These are phyloP conservation scores for Lasiurus borealis DNA, from an alignment of 2,113 vertebrate species.

Conservation along the genomic window DNA sequence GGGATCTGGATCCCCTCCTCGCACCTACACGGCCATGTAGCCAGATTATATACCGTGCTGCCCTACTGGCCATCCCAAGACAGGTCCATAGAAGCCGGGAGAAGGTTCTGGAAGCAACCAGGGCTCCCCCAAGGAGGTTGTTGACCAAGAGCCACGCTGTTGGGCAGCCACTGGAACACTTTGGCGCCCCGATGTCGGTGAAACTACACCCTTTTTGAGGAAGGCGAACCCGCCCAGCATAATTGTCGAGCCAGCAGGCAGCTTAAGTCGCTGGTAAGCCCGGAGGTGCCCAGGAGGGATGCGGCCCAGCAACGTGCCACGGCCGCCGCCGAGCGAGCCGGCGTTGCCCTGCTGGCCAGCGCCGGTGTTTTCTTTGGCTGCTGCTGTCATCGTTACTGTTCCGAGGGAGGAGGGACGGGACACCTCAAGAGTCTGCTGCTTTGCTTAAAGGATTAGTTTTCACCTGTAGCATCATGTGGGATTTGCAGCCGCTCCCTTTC, in stretches of 20 bases:
- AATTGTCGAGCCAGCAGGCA: constrained; percentile 60
- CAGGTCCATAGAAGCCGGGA: neutral
- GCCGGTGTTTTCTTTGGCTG: neutral
- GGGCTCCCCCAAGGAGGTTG: neutral
- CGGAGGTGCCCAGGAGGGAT: neutral
- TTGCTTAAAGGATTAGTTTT: constrained; percentile 35
- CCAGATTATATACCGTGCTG: fast-evolving
- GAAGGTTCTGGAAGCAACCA: neutral
- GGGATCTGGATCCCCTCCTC: neutral
- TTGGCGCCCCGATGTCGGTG: constrained; percentile 30
- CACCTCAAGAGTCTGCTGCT: constrained; percentile 24
- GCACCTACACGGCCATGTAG: fast-evolving
- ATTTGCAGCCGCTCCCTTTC: neutral
- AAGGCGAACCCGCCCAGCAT: constrained; percentile 64
- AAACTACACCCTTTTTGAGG: constrained; percentile 34
- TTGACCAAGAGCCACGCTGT: neutral
- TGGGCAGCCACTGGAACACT: constrained; percentile 45
- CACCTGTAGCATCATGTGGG: neutral
- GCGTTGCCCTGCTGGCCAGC: neutral
- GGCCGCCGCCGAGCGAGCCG: neutral
- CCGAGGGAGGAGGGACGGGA: neutral
- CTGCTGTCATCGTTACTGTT: neutral
- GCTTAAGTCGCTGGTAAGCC: constrained; percentile 25
- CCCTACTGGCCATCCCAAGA: neutral
- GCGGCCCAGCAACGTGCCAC: neutral